phyloP scores from a whole-genome alignment of 1,140 invertebrate species.

The Drosophila pachea region DNA sequence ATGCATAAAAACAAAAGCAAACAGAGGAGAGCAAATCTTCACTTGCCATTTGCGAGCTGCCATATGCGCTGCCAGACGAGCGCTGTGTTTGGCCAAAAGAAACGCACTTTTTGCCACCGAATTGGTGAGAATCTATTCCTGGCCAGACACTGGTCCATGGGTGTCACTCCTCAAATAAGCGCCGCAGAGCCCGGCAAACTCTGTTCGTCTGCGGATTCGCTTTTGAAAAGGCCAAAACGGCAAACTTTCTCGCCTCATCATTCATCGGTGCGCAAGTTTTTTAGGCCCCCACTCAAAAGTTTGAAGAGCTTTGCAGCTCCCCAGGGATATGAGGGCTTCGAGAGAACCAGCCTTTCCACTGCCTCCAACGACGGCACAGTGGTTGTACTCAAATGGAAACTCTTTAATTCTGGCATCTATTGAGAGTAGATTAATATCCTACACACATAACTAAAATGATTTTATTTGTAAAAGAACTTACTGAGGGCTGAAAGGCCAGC shows the following conservation, averaged over 20 bases:
- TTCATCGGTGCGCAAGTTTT: slow-evolving; percentile 50
- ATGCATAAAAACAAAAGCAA: slow-evolving; percentile 42
- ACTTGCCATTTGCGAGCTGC: neutral
- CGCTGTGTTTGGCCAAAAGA: slow-evolving; percentile 1
- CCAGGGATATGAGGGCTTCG: neutral
- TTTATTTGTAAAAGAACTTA: no score
- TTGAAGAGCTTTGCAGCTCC: slow-evolving; percentile 25
- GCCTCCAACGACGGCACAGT: neutral
- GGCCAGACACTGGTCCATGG: neutral
- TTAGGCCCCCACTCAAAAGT: slow-evolving; percentile 50
- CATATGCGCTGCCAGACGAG: slow-evolving; percentile 6
- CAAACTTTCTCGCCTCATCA: slow-evolving; percentile 66
- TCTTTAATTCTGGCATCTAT: neutral
- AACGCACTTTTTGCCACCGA: neutral
- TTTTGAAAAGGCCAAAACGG: slow-evolving; percentile 7
- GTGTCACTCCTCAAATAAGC: neutral
- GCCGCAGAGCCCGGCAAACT: slow-evolving; percentile 1
- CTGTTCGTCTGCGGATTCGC: slow-evolving; percentile 9
- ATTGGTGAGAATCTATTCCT: slow-evolving; percentile 5
- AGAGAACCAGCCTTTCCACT: no score
- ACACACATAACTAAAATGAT: neutral
- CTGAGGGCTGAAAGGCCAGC: no score
- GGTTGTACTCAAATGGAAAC: neutral
- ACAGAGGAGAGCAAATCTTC: slow-evolving; percentile 31
- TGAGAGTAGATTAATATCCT: neutral